Evolutionary conservation across 2,888 invertebrate species (phyloP), one percentile per base, ranked within the genome.

Genomic region (Drosophila cognata): DNA sequence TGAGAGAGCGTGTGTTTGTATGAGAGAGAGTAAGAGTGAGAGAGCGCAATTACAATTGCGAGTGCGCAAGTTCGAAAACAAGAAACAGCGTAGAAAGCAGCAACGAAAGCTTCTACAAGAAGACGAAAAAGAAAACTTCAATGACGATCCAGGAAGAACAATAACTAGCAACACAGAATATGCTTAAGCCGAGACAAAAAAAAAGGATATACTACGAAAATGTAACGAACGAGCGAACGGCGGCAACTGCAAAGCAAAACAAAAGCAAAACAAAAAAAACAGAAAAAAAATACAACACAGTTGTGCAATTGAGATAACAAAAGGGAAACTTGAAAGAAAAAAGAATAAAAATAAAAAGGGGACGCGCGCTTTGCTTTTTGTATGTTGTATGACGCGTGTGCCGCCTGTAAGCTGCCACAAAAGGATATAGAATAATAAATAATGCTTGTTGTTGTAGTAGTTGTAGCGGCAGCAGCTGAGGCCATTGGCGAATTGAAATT

Each of bases 221-320:
- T 78, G 77, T 77, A 73, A 60, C 69, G 74, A 79, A 63, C 72
- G 38, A 58, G 53, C 58, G 43, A 29, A 70, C 63, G 52, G 50
- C 62, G 56, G 69, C 57, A 74, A 78, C 55, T 71, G 71, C 63
- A 74, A 78, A 79, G 64, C 80, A 78, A 78, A 79, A 80, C 76
- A 80, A 75, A 71, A 79, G 74, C 53, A 51, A 55, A 63, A 66
- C 59, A 57, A 72, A 38, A 67, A 38, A 71, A 64, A 50, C 29
- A 46, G 2, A 28, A 58, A 62, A 81, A 75, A 43, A 43, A 43
- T 43, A 80, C 77, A 88, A 89, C 76, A 89, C 85, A 86, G 88
- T 89, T 86, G 89, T 86, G 85, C 85, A 86, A 85, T 86, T 84
- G 84, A 89, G 88, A 89, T 84, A 89, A 85, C 85, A 89, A 89